These are phyloP conservation scores for Prochilodus magdalenae DNA, from an alignment of 2,113 vertebrate species.

Conservation along the genomic window DNA sequence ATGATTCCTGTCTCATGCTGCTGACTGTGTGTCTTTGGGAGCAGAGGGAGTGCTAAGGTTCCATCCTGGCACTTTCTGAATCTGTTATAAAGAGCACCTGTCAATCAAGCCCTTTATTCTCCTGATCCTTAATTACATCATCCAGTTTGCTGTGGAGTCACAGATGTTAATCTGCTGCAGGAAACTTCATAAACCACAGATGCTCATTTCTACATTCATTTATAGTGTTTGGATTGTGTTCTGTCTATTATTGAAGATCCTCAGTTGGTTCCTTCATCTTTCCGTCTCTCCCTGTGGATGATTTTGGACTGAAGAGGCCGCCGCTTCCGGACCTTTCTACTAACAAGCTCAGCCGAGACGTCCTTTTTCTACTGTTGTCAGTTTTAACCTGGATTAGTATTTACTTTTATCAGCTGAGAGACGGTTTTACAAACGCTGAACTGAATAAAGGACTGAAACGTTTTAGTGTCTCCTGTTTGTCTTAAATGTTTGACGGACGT, in stretches of 20 bases:
- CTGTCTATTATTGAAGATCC: constrained; percentile 26
- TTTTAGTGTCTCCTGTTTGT: too few relatives aligned
- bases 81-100: not conserved
- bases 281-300: constrained; percentile 36
- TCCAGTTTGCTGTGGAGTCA: constrained; percentile 49
- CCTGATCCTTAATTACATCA: not conserved
- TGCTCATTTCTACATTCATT: constrained; percentile 43
- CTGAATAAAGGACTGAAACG: constrained; percentile 69
- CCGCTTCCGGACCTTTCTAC: constrained; percentile 59
- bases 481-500: too few relatives aligned
- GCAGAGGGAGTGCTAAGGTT: too few relatives aligned
- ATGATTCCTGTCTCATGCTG: not conserved
- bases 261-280: constrained; percentile 25
- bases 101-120: constrained; percentile 13
- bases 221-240: constrained; percentile 47
- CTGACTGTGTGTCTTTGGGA: not conserved
- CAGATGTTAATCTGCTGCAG: constrained; percentile 23
- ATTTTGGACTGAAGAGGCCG: constrained; percentile 50
- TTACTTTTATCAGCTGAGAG: constrained; percentile 64
- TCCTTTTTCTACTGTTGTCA: constrained; percentile 61
- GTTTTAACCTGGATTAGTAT: constrained; percentile 62
- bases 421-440: constrained; percentile 63
- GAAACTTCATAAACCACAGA: constrained; percentile 41
- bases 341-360: constrained; percentile 52
- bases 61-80: not conserved